Conservation (phyloP, 2,113 vertebrate species). For the Syngnathus floridae region DNA sequence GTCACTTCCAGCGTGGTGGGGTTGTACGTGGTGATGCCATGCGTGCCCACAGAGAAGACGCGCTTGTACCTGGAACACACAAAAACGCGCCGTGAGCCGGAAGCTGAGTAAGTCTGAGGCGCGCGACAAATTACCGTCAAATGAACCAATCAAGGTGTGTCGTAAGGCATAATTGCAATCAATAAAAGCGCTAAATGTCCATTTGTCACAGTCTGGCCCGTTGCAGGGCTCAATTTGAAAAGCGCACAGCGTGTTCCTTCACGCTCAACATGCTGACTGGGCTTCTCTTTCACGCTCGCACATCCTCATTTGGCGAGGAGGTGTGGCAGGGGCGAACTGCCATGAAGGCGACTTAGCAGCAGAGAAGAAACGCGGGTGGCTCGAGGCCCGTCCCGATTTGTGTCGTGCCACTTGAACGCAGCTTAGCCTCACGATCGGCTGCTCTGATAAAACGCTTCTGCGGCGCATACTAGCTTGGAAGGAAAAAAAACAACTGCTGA, state of each 20-base stretch:
- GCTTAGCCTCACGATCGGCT: neutral
- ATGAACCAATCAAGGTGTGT: too few species aligned
- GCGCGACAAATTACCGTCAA: too few species aligned
- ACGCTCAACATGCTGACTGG: conserved; percentile 30
- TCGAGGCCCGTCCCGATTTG: conserved; percentile 18
- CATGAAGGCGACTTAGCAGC: conserved; percentile 2
- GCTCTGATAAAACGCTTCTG: neutral
- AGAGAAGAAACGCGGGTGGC: conserved; percentile 22
- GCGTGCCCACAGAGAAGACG: conserved; percentile 94
- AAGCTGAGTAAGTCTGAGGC: too few species aligned
- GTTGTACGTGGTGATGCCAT: conserved; percentile 96
- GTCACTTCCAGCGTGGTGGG: conserved; percentile 96
- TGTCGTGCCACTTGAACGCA: neutral
- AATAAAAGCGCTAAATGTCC: too few species aligned
- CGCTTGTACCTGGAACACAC: conserved; percentile 84
- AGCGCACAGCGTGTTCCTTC: neutral
- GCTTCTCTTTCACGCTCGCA: conserved; percentile 5
- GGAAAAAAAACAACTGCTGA: too few species aligned
- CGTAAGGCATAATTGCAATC: too few species aligned
- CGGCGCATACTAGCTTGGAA: too few species aligned
- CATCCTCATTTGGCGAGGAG: conserved; percentile 23
- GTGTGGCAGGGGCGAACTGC: neutral
- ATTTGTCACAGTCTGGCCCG: too few species aligned
- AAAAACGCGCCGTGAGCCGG: conserved; percentile 3
- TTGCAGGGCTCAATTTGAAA: neutral